Conservation (phyloP, 2,797 vertebrate genomes). For the Gymnocypris eckloni region DNA sequence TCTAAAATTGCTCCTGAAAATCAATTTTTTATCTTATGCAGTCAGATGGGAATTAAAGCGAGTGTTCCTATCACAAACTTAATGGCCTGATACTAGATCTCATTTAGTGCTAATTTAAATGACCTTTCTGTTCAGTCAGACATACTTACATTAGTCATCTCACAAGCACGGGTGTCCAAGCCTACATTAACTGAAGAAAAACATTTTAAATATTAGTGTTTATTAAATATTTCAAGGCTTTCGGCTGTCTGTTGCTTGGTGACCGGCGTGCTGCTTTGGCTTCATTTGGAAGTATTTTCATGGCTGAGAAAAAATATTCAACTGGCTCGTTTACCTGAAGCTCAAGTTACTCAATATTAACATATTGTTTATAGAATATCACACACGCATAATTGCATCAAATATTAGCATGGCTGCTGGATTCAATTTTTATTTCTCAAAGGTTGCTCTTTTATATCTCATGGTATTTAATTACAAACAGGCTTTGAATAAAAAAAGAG, state of each 20-base stretch:
- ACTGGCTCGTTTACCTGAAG: background rate
- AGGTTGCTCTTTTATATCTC: background rate
- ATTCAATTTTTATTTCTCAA: background rate
- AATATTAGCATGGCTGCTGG: background rate
- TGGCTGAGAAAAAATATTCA: background rate
- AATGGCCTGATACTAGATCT: slow-evolving; percentile 54
- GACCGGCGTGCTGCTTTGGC: slow-evolving; percentile 9
- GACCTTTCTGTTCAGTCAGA: slow-evolving; percentile 54
- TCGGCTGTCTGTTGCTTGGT: slow-evolving; percentile 8
- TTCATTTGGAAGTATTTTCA: background rate
- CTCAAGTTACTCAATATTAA: background rate
- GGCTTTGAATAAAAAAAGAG: background rate
- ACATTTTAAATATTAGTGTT: slow-evolving; percentile 10
- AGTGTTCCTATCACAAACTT: slow-evolving; percentile 34
- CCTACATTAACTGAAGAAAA: slow-evolving; percentile 9
- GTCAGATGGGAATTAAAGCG: slow-evolving; percentile 51
- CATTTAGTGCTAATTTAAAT: slow-evolving; percentile 61
- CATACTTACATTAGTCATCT: slow-evolving; percentile 47
- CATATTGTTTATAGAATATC: background rate
- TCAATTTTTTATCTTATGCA: slow-evolving; percentile 54
- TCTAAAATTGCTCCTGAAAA: slow-evolving; percentile 55
- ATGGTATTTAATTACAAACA: background rate
- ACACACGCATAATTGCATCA: background rate
- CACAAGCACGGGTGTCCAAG: slow-evolving; percentile 17
- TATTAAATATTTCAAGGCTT: background rate